Evolutionary conservation across 2,113 vertebrate species (phyloP), one percentile per base, ranked within the genome.

Genomic region (Heteronetta atricapilla): DNA sequence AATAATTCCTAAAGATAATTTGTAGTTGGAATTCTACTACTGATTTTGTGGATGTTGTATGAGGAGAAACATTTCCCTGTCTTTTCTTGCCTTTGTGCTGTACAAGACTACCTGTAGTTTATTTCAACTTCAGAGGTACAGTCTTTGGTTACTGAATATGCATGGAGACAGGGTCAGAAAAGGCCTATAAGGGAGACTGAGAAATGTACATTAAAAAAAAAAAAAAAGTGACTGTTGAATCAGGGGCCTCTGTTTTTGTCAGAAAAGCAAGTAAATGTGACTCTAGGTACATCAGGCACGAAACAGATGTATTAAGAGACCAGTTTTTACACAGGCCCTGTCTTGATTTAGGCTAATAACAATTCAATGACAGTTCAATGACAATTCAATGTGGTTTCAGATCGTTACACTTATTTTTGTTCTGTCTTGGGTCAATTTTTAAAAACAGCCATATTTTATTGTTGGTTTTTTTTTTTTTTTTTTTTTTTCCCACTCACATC

Each of bases 81-180:
- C 13, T 82, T 79, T 86, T 88, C 20, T 69, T 91, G 17, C 33
- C 3, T 13, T 75, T 86, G 16, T 80, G 10, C 40, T 78, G 17
- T 40, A 28, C 26, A 34, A 23, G 21, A 40, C 50, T 59, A 44
- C 36, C 38, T 36, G 14, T 23, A 40, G 31, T 88, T 82, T 28
- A 69, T 22, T 82, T 66, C 0, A 0, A 23, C 52, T 86, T 80
- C 44, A 38, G 46, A 78, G 88, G 36, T 56, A 8, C 0, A 2
- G 52, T 52, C 56, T 86, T 86, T 83, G 29, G 3, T 91, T 4
- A 10, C 34, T 63, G 20, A 31, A 2, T 46, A 20, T 83, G 8
- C 80, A 23, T 42, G 21, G 31, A 48, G 34, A 31, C 26, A 72
- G 64, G 60, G 46, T 90, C 29, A 81, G 58, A 26, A 55, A 34